phyloP scores from a whole-genome alignment of 2,888 invertebrate species.

The Mythimna impura region DNA sequence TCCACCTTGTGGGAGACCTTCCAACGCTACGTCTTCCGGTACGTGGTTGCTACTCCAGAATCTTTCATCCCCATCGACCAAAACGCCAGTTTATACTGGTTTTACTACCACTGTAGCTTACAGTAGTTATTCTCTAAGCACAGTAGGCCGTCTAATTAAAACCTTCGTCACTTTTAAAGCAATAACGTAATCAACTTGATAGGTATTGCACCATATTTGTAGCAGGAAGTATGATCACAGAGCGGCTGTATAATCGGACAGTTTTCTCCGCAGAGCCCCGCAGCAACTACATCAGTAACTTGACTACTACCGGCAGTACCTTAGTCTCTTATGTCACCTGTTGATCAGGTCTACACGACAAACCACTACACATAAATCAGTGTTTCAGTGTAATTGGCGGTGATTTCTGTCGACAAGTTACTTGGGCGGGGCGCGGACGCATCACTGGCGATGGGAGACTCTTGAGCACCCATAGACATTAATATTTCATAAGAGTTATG shows the following conservation, averaged over 20 bases:
- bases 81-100: no score
- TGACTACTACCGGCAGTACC: not conserved
- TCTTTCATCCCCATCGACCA: no score
- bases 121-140: no score
- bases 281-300: not conserved
- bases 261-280: not conserved
- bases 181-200: not conserved
- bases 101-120: no score
- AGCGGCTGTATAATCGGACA: not conserved
- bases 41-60: no score
- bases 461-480: conserved; percentile 6
- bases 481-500: conserved; percentile 19
- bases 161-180: not conserved
- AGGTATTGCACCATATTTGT: not conserved
- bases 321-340: conserved; percentile 4
- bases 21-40: no score
- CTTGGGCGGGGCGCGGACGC: not conserved
- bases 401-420: conserved; percentile 33
- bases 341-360: conserved; percentile 8
- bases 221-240: not conserved
- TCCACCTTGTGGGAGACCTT: no score
- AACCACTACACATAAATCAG: conserved; percentile 12
- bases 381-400: conserved; percentile 33
- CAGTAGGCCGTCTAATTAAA: not conserved
- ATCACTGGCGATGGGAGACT: conserved; percentile 7